phyloP scores from a whole-genome alignment of 2,113 vertebrate species.

The Phyllopteryx taeniolatus region DNA sequence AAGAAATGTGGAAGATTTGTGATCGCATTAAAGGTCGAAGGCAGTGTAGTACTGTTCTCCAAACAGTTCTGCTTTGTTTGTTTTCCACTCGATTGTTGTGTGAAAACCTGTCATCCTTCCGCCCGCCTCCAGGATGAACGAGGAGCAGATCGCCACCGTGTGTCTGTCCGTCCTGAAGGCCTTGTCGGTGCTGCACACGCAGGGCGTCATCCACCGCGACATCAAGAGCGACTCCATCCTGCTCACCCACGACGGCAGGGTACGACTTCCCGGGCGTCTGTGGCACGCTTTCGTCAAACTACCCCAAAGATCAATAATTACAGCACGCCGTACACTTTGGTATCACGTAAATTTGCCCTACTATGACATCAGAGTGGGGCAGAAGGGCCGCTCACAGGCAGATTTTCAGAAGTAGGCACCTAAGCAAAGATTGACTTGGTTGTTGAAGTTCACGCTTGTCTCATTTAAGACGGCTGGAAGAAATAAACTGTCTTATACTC shows the following conservation, averaged over 20 bases:
- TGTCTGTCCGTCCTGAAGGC: slow-evolving; percentile 90
- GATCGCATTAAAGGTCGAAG: slow-evolving; percentile 21
- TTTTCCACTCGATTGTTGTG: not conserved
- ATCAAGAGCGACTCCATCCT: slow-evolving; percentile 98
- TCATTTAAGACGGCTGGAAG: not conserved
- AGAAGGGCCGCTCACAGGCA: too few relatives aligned
- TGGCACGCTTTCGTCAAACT: too few relatives aligned
- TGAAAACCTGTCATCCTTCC: not conserved
- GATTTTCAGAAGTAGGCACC: too few relatives aligned
- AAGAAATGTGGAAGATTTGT: too few relatives aligned
- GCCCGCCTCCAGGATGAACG: slow-evolving; percentile 82
- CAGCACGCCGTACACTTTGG: too few relatives aligned
- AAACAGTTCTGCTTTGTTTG: not conserved
- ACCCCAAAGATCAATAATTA: too few relatives aligned
- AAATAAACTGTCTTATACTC: not conserved
- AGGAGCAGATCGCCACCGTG: slow-evolving; percentile 93
- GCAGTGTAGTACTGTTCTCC: slow-evolving; percentile 24
- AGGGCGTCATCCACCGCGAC: slow-evolving; percentile 94
- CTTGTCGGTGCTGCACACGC: slow-evolving; percentile 85
- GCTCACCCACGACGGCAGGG: slow-evolving; percentile 88
- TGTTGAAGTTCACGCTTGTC: not conserved
- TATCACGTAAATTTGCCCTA: too few relatives aligned
- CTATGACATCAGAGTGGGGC: too few relatives aligned
- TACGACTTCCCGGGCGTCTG: slow-evolving; percentile 46
- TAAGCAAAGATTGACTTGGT: too few relatives aligned